phyloP scores from a whole-genome alignment of 1,140 invertebrate genomes.

The Bombus vancouverensis region DNA sequence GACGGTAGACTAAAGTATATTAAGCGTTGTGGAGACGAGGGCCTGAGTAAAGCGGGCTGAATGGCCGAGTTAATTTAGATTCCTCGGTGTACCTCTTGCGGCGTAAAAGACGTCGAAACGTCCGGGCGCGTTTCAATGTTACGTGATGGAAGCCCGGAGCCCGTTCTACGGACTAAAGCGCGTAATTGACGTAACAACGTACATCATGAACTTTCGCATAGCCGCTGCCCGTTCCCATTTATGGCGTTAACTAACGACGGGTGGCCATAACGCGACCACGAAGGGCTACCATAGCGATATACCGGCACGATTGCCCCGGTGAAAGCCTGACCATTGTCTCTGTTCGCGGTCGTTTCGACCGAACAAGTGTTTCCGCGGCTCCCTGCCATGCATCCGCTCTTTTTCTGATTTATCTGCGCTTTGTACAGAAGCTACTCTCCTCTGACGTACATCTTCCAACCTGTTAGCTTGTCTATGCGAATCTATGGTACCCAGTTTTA shows the following conservation, averaged over 20 bases:
- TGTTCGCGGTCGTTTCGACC: not conserved
- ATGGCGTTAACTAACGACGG: slow-evolving; percentile 46
- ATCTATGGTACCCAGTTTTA: not conserved
- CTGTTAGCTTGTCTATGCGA: not conserved
- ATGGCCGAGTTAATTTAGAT: slow-evolving; percentile 22
- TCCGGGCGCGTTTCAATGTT: slow-evolving; percentile 25
- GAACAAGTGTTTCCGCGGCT: slow-evolving; percentile 34
- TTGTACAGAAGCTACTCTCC: not conserved
- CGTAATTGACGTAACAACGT: slow-evolving; percentile 49
- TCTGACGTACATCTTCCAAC: not conserved
- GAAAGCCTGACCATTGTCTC: slow-evolving; percentile 35
- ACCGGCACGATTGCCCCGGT: slow-evolving; percentile 14
- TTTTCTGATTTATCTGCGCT: slow-evolving; percentile 22
- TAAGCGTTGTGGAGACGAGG: not conserved
- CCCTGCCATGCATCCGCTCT: slow-evolving; percentile 6
- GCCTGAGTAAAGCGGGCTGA: not conserved
- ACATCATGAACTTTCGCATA: slow-evolving; percentile 39
- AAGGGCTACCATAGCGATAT: not conserved
- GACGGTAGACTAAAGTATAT: slow-evolving; percentile 2
- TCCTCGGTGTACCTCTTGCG: slow-evolving; percentile 21
- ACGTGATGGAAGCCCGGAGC: slow-evolving; percentile 27
- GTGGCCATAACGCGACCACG: slow-evolving; percentile 13
- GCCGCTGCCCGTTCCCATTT: slow-evolving; percentile 22
- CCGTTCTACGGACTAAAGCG: slow-evolving; percentile 13
- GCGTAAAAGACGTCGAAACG: slow-evolving; percentile 39